Base-by-base conservation (phyloP, 2,113 vertebrate genomes). In the Macquaria ambigua region DNA sequence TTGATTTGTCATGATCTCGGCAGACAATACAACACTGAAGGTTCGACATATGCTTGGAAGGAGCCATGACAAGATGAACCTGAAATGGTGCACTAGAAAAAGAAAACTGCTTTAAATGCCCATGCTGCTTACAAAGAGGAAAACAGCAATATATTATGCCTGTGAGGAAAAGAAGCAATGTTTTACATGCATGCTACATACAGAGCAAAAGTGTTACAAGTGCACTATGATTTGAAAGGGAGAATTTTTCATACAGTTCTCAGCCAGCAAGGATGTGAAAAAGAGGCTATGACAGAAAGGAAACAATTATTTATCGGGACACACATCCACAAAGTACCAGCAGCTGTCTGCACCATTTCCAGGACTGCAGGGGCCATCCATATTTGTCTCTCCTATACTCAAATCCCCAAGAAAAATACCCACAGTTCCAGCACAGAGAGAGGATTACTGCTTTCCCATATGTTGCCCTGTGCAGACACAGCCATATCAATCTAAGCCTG, bases 371-470 rank as follows among this genome's bases (percentile, higher is more conserved):
- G 81, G 77, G 84, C 74, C 83, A 92, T 94, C 88, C 91, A 88
- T 93, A 93, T 93, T 92, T 87, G 91, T 93, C 92, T 94, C 85
- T 82, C 82, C 79, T 88, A 82, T 81, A 81, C 85, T 88, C 77
- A 77, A 93, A 90, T 94, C 90, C 92, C 93, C 91, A 87, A 92
- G 91, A 95, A 92, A 91, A 96, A 95, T 94, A 96, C 93, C 79
- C 83, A 84, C 72, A 62, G 83, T 87, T 93, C 92, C 91, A 94
- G 39, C 80, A 88, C 88, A 95, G 91, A 93, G 87, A 76, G 64
- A 83, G 88, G 83, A 74, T 88, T 93, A 94, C 77, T 77, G 91
- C 91, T 97, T 96, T 96, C 92, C 96, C 96, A 97, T 95, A 96
- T 96, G 96, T 95, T 94, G 90, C 77, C 90, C 92, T 83, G 82